Base-by-base conservation (phyloP, 2,888 invertebrate species). In the Augochlorella aurata region DNA sequence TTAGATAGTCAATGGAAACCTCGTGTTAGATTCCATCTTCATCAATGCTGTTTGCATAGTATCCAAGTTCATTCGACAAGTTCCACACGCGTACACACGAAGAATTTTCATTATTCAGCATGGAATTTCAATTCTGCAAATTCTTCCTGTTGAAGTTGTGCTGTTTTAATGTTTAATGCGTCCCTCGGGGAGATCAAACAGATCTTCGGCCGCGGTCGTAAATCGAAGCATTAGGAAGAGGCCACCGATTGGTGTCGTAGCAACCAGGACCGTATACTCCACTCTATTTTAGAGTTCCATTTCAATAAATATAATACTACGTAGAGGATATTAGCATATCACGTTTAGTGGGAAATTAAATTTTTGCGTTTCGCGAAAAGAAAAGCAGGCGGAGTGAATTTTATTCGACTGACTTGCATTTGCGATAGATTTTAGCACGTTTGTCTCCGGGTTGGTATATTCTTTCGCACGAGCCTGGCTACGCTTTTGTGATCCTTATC, bases 211-310 rank as follows among this genome's bases (percentile, higher is more conserved):
- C 7, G 54, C 38, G 54, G 54, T 54, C 54, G 54, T 54, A 54
- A 54, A 63, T 63, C 63, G 29, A 12, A 10, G 29, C 18, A 38
- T 54, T 54, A 54, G 54, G 54, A 54, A 14, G 54, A 54, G 54
- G 54, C 54, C 54, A 21, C 54, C 54, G 54, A 54, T 54, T 54
- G 21, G 54, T 54, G 54, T 54, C 54, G 54, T n/a, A 54, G 21
- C 14, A 54, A 12, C 14, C 54, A 54, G 54, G 54, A 12, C 5
- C 54, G 54, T 21, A 54, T 10, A 54, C 21, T 54, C 10, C 21
- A 12, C 21, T 21, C 21, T 5, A 5, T 5, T 54, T 21, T 21
- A 21, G 7, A 21, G 12, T 21, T 54, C 12, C 54, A 12, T 54
- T 54, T 54, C 21, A 9, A 54, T 54, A 54, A n/a, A 54, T 54